These are phyloP conservation scores for Arvicanthis niloticus DNA, from an alignment of 2,113 vertebrate species.

Conservation along the genomic window DNA sequence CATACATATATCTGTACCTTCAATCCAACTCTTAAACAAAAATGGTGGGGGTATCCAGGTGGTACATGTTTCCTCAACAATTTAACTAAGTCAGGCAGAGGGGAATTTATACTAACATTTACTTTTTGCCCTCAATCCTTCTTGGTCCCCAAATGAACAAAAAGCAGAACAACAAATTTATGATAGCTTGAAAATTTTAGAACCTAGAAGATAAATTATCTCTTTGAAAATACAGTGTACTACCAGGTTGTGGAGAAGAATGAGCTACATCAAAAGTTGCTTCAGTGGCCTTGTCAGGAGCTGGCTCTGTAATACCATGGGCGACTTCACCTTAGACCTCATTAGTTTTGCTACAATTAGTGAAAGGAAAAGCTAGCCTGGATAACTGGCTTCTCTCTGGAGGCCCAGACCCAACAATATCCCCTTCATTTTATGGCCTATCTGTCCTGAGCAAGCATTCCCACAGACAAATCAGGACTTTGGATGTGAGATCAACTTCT, in stretches of 20 bases:
- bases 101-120: neutral
- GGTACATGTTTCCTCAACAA: neutral
- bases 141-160: neutral
- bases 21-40: neutral
- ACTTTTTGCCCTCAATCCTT: neutral
- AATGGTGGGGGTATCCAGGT: neutral
- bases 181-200: neutral
- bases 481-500: neutral
- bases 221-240: neutral
- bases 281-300: neutral
- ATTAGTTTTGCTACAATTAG: neutral
- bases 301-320: neutral
- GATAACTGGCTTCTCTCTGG: neutral
- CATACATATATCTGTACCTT: neutral
- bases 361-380: neutral
- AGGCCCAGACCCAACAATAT: neutral
- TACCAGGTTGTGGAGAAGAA: neutral
- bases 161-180: neutral
- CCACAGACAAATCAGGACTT: neutral
- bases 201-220: neutral
- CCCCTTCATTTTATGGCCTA: no score
- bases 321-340: neutral
- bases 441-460: neutral
- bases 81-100: neutral
- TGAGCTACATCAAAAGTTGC: no score